Evolutionary conservation across 1,140 invertebrate species (phyloP).

Genomic region (Drosophila micromelanica): DNA sequence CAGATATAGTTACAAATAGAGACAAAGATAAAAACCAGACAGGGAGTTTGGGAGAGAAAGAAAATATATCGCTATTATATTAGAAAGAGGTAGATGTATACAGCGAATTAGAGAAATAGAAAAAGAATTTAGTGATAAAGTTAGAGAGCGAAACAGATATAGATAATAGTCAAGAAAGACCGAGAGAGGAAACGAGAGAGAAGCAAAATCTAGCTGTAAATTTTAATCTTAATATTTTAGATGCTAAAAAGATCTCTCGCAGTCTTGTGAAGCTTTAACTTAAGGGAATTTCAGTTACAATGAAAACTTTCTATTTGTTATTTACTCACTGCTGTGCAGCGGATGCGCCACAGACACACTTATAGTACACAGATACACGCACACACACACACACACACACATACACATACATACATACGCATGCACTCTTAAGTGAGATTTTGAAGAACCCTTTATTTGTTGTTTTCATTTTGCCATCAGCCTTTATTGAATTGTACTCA

Average conservation of each 20-base stretch:
- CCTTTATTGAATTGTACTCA: constrained; percentile 26
- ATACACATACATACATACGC: constrained; percentile 3
- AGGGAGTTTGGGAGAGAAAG: no score
- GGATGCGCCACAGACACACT: constrained; percentile 29
- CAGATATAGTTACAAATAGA: no score
- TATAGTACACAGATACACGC: not conserved
- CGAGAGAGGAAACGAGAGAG: not conserved
- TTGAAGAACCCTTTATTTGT: constrained; percentile 52
- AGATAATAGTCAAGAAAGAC: no score
- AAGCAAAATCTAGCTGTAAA: no score
- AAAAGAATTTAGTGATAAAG: no score
- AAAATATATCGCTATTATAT: no score
- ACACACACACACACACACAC: constrained; percentile 6
- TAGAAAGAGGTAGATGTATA: no score
- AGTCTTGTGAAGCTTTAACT: not conserved
- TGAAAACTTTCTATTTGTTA: constrained; percentile 34
- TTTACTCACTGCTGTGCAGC: constrained; percentile 16
- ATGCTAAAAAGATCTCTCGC: no score
- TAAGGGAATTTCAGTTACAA: no score
- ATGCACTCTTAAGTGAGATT: constrained; percentile 9
- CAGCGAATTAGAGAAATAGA: not conserved
- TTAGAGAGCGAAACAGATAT: no score
- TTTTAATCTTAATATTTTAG: no score
- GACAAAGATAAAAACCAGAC: no score
- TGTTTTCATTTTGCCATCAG: constrained; percentile 1